Evolutionary conservation across 2,888 invertebrate genomes (phyloP).

Genomic region (Tipula unca): DNA sequence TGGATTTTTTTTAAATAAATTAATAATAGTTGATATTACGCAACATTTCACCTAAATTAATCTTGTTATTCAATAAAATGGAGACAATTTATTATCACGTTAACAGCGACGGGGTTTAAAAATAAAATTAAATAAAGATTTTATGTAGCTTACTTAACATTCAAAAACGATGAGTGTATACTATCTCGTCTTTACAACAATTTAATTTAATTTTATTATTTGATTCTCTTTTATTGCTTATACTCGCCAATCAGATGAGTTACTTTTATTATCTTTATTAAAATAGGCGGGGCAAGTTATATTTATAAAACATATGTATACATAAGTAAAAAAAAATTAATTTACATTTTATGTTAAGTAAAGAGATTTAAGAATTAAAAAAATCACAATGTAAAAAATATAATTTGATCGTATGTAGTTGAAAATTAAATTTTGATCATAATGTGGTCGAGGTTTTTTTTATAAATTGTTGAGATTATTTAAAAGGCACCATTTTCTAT

Average conservation of each 20-base stretch:
- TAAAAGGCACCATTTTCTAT: neutral
- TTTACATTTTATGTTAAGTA: neutral
- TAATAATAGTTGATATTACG: too few relatives aligned
- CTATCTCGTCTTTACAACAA: too few relatives aligned
- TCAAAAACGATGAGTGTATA: too few relatives aligned
- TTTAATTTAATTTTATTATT: neutral
- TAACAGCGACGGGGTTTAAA: too few relatives aligned
- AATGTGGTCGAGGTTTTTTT: neutral
- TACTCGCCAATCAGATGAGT: neutral
- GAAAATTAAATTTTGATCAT: neutral
- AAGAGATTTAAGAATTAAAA: neutral
- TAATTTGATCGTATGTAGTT: neutral
- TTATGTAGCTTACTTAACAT: too few relatives aligned
- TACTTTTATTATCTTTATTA: neutral
- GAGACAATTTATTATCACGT: too few relatives aligned
- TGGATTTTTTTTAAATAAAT: too few relatives aligned
- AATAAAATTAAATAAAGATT: too few relatives aligned
- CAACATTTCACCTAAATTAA: too few relatives aligned
- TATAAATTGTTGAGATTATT: neutral
- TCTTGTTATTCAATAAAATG: too few relatives aligned
- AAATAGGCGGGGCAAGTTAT: neutral
- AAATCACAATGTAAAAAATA: neutral
- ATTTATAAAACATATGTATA: neutral
- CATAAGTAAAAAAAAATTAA: neutral
- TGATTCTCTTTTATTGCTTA: neutral